These are phyloP conservation scores for Eupelmus urozonus DNA, from an alignment of 2,888 invertebrate species.

Conservation along the genomic window DNA sequence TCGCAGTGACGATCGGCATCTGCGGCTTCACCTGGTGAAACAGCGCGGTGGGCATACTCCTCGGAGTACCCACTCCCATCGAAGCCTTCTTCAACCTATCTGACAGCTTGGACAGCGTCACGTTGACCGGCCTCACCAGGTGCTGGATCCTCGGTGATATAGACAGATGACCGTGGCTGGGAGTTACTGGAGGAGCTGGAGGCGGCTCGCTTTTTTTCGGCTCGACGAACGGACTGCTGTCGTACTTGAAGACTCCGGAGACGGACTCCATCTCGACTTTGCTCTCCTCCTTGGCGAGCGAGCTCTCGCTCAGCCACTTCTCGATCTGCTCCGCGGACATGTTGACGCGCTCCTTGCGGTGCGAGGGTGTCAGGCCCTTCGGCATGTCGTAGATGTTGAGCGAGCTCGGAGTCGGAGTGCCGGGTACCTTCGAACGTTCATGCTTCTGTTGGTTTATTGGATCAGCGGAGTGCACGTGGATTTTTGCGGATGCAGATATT, in stretches of 20 bases:
- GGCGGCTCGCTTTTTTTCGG: neutral
- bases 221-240: constrained; percentile 50
- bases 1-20: neutral
- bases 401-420: constrained; percentile 2
- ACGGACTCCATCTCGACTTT: constrained; percentile 72
- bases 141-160: constrained; percentile 75
- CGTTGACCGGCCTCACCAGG: constrained; percentile 74
- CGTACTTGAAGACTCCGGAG: constrained; percentile 68
- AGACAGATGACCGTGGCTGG: constrained; percentile 68
- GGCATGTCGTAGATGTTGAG: constrained; percentile 70
- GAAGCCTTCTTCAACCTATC: constrained; percentile 56
- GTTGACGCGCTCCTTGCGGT: constrained; percentile 82
- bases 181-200: neutral
- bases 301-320: constrained; percentile 82
- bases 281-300: constrained; percentile 77
- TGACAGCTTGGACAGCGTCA: constrained; percentile 72
- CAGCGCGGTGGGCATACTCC: constrained; percentile 8
- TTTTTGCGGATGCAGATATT: too few species aligned
- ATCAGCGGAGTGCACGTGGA: too few species aligned
- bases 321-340: constrained; percentile 86
- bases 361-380: neutral
- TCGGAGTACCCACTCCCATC: neutral
- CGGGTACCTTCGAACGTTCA: constrained; percentile 33
- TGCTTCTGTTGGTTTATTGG: neutral
- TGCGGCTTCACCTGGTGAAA: constrained; percentile 47